Conservation (phyloP, 2,797 vertebrate species). For the Hydrophis major region DNA sequence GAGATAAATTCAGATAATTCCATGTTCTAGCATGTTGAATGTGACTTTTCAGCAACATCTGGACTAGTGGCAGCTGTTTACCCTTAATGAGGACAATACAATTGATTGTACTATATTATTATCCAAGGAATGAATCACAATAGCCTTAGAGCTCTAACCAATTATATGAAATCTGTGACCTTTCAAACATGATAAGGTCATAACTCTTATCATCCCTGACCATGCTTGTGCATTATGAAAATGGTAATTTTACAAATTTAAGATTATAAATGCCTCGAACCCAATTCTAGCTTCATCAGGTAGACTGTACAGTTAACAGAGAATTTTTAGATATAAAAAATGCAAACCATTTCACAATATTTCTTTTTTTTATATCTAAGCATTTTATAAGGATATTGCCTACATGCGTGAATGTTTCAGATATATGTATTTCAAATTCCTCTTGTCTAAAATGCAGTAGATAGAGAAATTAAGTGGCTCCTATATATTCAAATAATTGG, state of each 20-base stretch:
- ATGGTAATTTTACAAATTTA: not conserved
- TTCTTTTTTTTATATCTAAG: not conserved
- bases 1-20: not conserved
- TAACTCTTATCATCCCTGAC: not conserved
- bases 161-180: not conserved
- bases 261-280: not conserved
- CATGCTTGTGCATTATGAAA: not conserved
- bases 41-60: not conserved
- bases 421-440: constrained; percentile 33
- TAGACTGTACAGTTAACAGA: not conserved
- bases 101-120: not conserved
- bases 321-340: not conserved
- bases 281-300: not conserved
- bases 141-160: not conserved
- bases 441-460: constrained; percentile 29
- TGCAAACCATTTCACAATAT: not conserved
- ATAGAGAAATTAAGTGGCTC: constrained; percentile 35
- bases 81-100: not conserved
- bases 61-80: not conserved
- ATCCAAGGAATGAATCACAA: not conserved
- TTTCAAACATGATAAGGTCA: not conserved
- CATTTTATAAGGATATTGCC: constrained; percentile 29
- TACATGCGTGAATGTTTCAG: constrained; percentile 38
- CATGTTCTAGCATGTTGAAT: not conserved
- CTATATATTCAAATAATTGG: constrained; percentile 7